Evolutionary conservation across 1,140 invertebrate species (phyloP).

Genomic region (Coenobita brevimanus): DNA sequence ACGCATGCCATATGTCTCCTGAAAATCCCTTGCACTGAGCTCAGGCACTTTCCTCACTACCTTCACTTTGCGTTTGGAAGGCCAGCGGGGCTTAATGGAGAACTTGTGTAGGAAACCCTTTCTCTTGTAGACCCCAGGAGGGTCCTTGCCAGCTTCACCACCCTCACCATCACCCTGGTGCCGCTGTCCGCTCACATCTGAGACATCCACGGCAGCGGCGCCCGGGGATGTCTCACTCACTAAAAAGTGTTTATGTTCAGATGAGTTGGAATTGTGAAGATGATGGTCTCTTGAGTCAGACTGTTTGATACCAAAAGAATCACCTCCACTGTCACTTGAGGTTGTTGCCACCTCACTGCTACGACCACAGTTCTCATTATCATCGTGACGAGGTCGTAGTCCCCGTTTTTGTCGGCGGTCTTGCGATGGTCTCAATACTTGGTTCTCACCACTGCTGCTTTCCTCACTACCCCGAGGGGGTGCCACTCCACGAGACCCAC

Average conservation of each 20-base stretch:
- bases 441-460: conserved; percentile 53
- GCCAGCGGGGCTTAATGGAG: conserved; percentile 71
- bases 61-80: conserved; percentile 71
- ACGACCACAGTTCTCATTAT: conserved; percentile 23
- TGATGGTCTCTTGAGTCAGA: conserved; percentile 8
- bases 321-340: conserved; percentile 57
- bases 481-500: conserved; percentile 19
- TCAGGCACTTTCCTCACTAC: conserved; percentile 59
- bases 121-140: conserved; percentile 53
- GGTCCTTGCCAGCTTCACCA: conserved; percentile 31
- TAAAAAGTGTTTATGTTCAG: conserved; percentile 63
- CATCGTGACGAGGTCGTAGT: conserved; percentile 34
- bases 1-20: conserved; percentile 55
- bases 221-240: conserved; percentile 64
- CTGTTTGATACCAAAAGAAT: conserved; percentile 14
- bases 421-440: conserved; percentile 17
- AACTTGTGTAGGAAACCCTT: conserved; percentile 73
- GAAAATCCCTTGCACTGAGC: conserved; percentile 38
- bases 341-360: conserved; percentile 45
- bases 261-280: conserved; percentile 15
- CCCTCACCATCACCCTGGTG: conserved; percentile 54
- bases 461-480: conserved; percentile 37
- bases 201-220: conserved; percentile 66
- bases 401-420: conserved; percentile 53
- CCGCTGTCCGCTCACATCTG: conserved; percentile 56